A percentile compares a stretch with the other conserved stretches of the same genome.
Conservation (phyloP, 2,888 invertebrate species). For the Pharmacophagus antenor region DNA sequence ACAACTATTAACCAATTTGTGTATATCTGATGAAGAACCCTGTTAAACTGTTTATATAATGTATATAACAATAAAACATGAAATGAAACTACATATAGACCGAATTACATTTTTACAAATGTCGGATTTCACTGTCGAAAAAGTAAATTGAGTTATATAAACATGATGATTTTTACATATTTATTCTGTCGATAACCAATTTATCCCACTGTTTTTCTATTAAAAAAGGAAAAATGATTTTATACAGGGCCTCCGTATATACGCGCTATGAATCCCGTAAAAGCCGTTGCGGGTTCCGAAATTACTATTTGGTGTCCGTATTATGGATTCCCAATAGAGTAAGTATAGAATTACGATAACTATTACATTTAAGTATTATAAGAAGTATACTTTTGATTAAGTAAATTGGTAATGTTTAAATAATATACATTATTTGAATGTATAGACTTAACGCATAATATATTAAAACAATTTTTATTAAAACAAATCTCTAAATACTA, state of each 20-base stretch:
- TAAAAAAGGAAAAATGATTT: conserved; percentile 27
- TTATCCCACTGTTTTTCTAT: conserved; percentile 22
- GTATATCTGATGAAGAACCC: no score
- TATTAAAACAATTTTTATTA: no score
- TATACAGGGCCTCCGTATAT: conserved; percentile 87
- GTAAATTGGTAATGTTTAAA: no score
- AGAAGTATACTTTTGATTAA: not conserved
- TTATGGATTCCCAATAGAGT: conserved; percentile 90
- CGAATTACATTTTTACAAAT: no score
- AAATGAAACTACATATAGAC: no score
- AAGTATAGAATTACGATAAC: conserved; percentile 38
- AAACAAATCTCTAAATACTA: no score
- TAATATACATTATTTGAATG: no score
- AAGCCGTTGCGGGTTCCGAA: conserved; percentile 90
- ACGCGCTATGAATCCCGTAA: conserved; percentile 86
- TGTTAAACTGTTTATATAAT: no score
- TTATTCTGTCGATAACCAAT: conserved; percentile 7
- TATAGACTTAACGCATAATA: no score
- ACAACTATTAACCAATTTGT: no score
- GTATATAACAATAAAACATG: no score
- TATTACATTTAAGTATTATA: conserved; percentile 1
- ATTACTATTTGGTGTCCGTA: conserved; percentile 90
- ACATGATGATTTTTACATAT: not conserved
- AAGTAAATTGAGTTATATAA: not conserved
- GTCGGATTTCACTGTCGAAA: no score